Evolutionary conservation across 1,140 invertebrate genomes (phyloP), one percentile per base, ranked within the genome.

Genomic region (Epicauta chinensis): DNA sequence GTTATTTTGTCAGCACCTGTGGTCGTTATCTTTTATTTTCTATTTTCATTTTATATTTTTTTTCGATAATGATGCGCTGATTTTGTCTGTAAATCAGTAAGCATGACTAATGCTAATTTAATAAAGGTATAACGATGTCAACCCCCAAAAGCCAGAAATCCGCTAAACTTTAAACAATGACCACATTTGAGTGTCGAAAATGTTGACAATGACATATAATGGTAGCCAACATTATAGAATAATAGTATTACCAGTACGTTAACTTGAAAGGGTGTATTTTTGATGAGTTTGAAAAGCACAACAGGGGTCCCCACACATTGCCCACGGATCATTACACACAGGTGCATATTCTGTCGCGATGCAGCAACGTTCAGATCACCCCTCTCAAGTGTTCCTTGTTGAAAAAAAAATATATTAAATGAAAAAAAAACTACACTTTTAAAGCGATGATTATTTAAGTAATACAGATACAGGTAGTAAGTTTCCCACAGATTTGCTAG

Each of bases 131-230:
- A 49, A 49, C 38, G 29, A 39, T 49, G 46, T 36, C 16, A 11
- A 17, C 37, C 41, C 46, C 46, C 16, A 49, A 39, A 34, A 16
- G 30, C 36, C 34, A 47, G 16, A 51, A 51, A 51, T 51, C 49
- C 49, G 49, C 49, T 51, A 51, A 51, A 42, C 39, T 35, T 43
- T 43, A 42, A 42, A 51, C 41, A 51, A 42, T 29, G 17, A 34
- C 14, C 37, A 13, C 41, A 51, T n/a, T 37, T 36, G 29, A 39
- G 49, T 51, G 49, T 51, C 31, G 49, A 51, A 51, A 51, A 42
- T 51, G 32, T 42, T 51, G 49, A 51, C 49, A 51, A 51, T 51
- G 41, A 51, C 49, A 42, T 42, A 43, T 51, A 42, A 51, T 51
- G 37, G 30, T 35, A 36, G 23, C 39, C 30, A 51, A 51, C 49